These are phyloP conservation scores for Palloptera scutellata DNA, from an alignment of 2,888 invertebrate species.

Conservation along the genomic window DNA sequence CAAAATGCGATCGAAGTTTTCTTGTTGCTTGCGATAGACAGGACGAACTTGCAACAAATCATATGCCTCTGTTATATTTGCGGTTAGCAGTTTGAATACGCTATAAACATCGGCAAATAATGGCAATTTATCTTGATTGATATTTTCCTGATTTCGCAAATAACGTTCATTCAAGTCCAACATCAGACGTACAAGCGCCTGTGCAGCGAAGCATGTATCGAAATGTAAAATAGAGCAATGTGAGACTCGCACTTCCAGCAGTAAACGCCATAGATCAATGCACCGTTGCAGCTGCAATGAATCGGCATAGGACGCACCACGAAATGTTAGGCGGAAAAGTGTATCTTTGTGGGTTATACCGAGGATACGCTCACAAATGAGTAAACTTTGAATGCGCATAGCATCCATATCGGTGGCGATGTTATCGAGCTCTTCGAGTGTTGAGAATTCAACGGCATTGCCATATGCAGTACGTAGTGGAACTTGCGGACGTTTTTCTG, in stretches of 20 bases:
- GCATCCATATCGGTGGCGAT: slow-evolving; percentile 83
- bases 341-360: slow-evolving; percentile 88
- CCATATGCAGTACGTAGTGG: slow-evolving; percentile 72
- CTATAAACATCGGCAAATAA: slow-evolving; percentile 75
- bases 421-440: slow-evolving; percentile 75
- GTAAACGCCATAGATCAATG: slow-evolving; percentile 86
- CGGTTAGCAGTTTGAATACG: slow-evolving; percentile 74
- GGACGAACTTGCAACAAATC: slow-evolving; percentile 70
- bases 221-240: slow-evolving; percentile 79
- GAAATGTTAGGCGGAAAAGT: slow-evolving; percentile 78
- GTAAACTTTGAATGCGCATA: slow-evolving; percentile 84
- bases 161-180: slow-evolving; percentile 74
- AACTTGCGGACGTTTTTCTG: slow-evolving; percentile 68
- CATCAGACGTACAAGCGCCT: slow-evolving; percentile 85
- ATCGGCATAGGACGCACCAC: slow-evolving; percentile 79
- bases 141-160: slow-evolving; percentile 39
- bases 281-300: slow-evolving; percentile 81
- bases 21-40: slow-evolving; percentile 78
- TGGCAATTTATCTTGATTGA: slow-evolving; percentile 66
- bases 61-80: slow-evolving; percentile 70
- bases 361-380: slow-evolving; percentile 87
- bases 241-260: slow-evolving; percentile 79
- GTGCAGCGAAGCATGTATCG: slow-evolving; percentile 85
- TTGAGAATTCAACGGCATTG: slow-evolving; percentile 77
- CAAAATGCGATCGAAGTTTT: slow-evolving; percentile 81